Conservation (phyloP, 2,888 invertebrate genomes). For the Ctenicera cuprea region DNA sequence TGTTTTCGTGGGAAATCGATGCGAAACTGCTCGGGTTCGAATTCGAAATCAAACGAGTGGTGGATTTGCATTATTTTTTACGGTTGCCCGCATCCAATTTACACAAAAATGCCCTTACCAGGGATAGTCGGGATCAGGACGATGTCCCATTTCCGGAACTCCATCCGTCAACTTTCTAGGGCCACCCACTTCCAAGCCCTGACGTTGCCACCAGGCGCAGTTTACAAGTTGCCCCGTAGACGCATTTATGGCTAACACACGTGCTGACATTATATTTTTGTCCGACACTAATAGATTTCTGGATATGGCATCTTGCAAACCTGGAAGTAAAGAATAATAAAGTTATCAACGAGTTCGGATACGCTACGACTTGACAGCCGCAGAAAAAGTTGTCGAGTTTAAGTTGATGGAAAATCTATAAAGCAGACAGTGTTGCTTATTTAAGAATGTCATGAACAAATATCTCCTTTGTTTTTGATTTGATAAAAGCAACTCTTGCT, state of each 20-base stretch:
- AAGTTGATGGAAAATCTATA: conserved; percentile 5
- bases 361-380: neutral
- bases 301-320: conserved; percentile 83
- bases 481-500: too few relatives aligned
- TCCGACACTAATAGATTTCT: conserved; percentile 82
- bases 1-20: conserved; percentile 7
- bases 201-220: conserved; percentile 78
- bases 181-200: conserved; percentile 77
- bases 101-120: conserved; percentile 74
- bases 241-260: conserved; percentile 79
- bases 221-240: conserved; percentile 77
- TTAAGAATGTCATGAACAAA: too few relatives aligned
- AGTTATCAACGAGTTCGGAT: conserved; percentile 2
- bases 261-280: conserved; percentile 76
- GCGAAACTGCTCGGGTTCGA: neutral
- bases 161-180: conserved; percentile 68
- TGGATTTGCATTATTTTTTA: conserved; percentile 23
- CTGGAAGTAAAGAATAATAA: conserved; percentile 70
- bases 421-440: too few relatives aligned
- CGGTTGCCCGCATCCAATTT: neutral
- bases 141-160: conserved; percentile 76
- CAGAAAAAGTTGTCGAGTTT: neutral
- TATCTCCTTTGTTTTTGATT: neutral
- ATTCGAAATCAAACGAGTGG: neutral
- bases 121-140: conserved; percentile 81